These are phyloP conservation scores for Scortum barcoo DNA, from an alignment of 2,113 vertebrate species.

Conservation along the genomic window DNA sequence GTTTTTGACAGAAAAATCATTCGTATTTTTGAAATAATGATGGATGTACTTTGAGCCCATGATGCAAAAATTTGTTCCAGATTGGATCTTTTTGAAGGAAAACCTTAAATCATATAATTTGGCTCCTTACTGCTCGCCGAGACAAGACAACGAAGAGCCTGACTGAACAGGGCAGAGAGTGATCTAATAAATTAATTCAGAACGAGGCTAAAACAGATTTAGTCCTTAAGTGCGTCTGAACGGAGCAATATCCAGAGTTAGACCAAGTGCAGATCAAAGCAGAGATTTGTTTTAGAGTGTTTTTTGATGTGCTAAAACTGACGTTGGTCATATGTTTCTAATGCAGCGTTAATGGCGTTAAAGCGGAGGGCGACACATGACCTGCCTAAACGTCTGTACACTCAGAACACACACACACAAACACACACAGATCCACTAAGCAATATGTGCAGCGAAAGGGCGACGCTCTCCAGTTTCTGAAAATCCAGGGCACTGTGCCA, in stretches of 20 bases:
- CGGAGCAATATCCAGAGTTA: neutral
- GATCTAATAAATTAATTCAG: conserved; percentile 44
- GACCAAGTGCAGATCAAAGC: conserved; percentile 37
- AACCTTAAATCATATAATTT: conserved; percentile 21
- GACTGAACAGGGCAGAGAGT: conserved; percentile 11
- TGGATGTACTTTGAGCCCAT: conserved; percentile 10
- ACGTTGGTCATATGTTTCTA: conserved; percentile 49
- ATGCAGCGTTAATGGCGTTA: neutral
- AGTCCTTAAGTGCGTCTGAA: neutral
- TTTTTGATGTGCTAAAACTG: conserved; percentile 22
- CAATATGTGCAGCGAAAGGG: conserved; percentile 48
- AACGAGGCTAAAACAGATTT: conserved; percentile 18
- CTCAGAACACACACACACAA: conserved; percentile 18
- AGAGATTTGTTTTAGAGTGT: neutral
- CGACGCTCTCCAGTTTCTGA: conserved; percentile 50
- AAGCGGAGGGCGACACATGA: conserved; percentile 21
- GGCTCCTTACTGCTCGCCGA: neutral
- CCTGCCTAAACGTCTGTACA: conserved; percentile 26
- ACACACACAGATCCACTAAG: conserved; percentile 30
- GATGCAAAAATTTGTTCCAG: neutral
- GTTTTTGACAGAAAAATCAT: conserved; percentile 19
- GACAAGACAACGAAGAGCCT: conserved; percentile 11
- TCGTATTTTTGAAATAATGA: conserved; percentile 15
- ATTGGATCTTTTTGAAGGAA: neutral
- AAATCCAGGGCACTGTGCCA: conserved; percentile 79